A percentile compares a stretch with the other conserved stretches of the same genome.
Evolutionary conservation across 2,113 vertebrate species (phyloP).

Genomic region (Miniopterus natalensis): DNA sequence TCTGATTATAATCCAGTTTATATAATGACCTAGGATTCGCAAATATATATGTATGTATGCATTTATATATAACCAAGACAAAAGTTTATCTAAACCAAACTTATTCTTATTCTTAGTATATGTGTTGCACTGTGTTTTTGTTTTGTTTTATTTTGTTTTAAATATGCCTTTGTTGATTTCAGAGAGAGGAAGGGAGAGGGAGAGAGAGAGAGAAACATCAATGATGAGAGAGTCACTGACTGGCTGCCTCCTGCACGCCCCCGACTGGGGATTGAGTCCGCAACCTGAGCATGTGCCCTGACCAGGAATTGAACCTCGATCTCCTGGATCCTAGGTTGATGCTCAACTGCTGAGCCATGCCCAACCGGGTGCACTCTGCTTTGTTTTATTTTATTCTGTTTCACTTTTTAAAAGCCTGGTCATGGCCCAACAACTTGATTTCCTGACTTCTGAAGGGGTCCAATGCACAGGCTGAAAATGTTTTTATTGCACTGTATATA

Average conservation of each 20-base stretch:
- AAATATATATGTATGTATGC: neutral
- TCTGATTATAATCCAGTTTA: neutral
- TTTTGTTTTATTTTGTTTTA: conserved; percentile 1
- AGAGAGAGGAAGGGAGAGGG: no score
- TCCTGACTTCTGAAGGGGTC: neutral
- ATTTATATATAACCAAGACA: neutral
- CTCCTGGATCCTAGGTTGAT: no score
- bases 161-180: no score
- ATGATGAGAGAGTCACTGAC: no score
- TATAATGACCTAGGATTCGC: neutral
- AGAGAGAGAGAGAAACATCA: no score
- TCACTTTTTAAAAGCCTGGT: neutral
- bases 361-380: neutral
- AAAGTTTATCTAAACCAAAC: neutral
- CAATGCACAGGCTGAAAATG: neutral
- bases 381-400: conserved; percentile 12
- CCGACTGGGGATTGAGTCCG: no score
- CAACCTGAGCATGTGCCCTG: no score
- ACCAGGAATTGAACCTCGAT: no score
- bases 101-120: neutral
- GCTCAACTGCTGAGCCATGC: no score
- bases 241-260: no score
- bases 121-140: neutral
- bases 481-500: neutral
- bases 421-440: neutral